Percentiles rank a stretch among this genome's conserved stretches.
phyloP scores from a whole-genome alignment of 2,888 invertebrate genomes.

The Nephrotoma appendiculata region DNA sequence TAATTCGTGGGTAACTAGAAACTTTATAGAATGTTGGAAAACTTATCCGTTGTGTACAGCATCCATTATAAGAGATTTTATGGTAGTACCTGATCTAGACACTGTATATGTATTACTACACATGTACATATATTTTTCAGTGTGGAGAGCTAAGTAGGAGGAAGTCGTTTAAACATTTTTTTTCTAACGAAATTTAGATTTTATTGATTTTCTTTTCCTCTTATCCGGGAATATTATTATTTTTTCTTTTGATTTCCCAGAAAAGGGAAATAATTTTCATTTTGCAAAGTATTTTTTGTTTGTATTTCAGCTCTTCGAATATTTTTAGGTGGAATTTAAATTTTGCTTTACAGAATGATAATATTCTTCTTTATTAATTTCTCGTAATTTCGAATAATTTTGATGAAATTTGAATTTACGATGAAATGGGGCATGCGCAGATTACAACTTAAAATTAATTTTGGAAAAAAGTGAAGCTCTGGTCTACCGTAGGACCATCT shows the following conservation, averaged over 20 bases:
- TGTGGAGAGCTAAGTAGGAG: not conserved
- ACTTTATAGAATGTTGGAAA: too few species aligned
- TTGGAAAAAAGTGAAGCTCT: too few species aligned
- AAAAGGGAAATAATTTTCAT: not conserved
- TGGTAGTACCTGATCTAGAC: not conserved
- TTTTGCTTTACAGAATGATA: not conserved
- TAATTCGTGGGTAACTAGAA: too few species aligned
- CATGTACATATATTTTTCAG: not conserved
- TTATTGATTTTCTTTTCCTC: not conserved
- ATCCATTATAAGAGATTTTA: too few species aligned
- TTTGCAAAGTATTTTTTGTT: not conserved
- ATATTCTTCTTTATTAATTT: not conserved
- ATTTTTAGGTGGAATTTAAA: not conserved
- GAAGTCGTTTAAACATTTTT: not conserved
- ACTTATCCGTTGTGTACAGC: too few species aligned
- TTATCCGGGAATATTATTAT: not conserved
- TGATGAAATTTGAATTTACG: not conserved
- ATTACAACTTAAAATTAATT: too few species aligned
- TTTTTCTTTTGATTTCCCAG: not conserved
- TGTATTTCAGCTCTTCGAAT: not conserved
- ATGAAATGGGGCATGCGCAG: not conserved
- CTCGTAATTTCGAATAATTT: not conserved
- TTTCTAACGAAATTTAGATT: not conserved
- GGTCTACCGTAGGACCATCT: too few species aligned
- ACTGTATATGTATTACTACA: too few species aligned